Conservation (phyloP, 1,140 invertebrate genomes). For the Cotesia glomerata region DNA sequence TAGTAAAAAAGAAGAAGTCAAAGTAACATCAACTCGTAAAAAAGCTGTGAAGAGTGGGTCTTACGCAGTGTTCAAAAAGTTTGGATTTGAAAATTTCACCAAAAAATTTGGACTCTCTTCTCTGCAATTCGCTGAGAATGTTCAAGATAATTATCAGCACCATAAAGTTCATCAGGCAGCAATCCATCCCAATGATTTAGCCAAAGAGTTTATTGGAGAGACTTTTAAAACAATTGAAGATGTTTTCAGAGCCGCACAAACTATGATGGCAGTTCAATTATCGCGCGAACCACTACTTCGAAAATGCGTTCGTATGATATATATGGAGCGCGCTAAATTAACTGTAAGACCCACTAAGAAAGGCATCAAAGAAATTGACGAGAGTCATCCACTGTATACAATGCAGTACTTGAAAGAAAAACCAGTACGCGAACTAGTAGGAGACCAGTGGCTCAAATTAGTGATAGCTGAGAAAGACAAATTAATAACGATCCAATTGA, state of each 20-base stretch:
- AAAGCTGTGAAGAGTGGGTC: neutral
- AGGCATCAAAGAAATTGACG: constrained; percentile 92
- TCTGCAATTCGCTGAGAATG: constrained; percentile 95
- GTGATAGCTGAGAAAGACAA: constrained; percentile 85
- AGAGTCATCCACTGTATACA: constrained; percentile 85
- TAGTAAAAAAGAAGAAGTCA: constrained; percentile 49
- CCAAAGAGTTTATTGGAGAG: constrained; percentile 71
- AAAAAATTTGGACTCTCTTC: constrained; percentile 95
- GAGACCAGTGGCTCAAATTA: constrained; percentile 90
- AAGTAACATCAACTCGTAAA: neutral
- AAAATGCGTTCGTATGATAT: constrained; percentile 84
- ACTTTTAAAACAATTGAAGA: neutral
- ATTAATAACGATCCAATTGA: constrained; percentile 75
- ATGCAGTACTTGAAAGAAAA: constrained; percentile 97
- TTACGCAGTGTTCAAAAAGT: neutral
- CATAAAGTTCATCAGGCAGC: constrained; percentile 95
- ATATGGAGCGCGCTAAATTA: constrained; percentile 88
- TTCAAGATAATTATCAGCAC: constrained; percentile 95
- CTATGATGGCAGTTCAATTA: constrained; percentile 73
- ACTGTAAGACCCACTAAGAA: constrained; percentile 86
- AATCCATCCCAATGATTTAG: constrained; percentile 79
- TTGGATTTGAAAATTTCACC: constrained; percentile 68
- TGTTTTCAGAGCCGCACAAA: neutral
- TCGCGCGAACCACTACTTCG: constrained; percentile 90
- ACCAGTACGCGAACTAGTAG: constrained; percentile 86